These are phyloP conservation scores for Philonicus albiceps DNA, from an alignment of 2,888 invertebrate genomes.

Conservation along the genomic window DNA sequence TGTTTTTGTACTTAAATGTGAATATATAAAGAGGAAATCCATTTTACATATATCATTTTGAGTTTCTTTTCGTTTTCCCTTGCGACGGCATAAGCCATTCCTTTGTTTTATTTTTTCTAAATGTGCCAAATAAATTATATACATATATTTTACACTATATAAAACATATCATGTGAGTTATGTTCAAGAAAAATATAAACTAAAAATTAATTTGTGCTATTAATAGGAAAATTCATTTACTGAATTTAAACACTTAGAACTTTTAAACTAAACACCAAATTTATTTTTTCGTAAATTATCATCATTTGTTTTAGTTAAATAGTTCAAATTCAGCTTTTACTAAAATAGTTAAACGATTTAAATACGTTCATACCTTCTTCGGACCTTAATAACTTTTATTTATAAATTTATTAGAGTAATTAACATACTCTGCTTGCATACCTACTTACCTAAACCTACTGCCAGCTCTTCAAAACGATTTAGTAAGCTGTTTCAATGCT, in stretches of 20 bases:
- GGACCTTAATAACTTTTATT: no score
- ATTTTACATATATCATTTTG: slow-evolving; percentile 21
- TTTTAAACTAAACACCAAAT: neutral
- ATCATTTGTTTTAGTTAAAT: no score
- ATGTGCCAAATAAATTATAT: neutral
- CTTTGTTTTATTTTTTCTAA: neutral
- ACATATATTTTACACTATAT: neutral
- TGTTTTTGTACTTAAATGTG: slow-evolving; percentile 41
- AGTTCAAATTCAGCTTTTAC: no score
- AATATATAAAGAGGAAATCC: slow-evolving; percentile 22
- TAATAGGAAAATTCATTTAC: neutral
- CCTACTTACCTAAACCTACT: no score
- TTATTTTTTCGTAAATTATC: no score
- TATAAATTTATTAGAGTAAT: no score
- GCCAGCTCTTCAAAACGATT: no score
- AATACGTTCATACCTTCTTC: no score
- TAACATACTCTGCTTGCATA: no score
- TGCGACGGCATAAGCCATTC: neutral
- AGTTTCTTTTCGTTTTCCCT: slow-evolving; percentile 6
- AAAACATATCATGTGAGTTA: neutral
- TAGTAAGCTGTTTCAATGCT: no score
- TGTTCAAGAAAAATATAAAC: neutral
- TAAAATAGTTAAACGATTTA: no score
- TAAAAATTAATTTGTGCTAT: neutral
- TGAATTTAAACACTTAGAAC: neutral